Evolutionary conservation across 2,797 vertebrate species (phyloP).

Genomic region (Galago senegalensis): DNA sequence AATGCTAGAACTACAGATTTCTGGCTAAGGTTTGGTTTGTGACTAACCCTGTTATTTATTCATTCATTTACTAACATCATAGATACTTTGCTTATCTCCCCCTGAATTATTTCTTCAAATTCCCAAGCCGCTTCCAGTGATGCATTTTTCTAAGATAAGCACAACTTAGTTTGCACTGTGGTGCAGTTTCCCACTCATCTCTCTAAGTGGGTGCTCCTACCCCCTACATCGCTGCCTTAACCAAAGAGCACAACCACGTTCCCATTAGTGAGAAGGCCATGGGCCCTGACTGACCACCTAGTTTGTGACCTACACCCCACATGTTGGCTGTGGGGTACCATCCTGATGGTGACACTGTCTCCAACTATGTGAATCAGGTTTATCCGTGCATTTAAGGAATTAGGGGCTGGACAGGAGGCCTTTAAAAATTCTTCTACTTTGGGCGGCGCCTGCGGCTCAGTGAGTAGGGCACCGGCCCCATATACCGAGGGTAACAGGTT

Average conservation of each 20-base stretch:
- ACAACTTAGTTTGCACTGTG: neutral
- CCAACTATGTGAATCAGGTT: neutral
- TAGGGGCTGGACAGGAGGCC: neutral
- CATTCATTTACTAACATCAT: slow-evolving; percentile 27
- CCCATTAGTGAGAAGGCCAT: neutral
- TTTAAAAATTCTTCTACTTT: neutral
- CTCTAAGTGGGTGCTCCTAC: neutral
- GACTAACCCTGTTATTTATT: neutral
- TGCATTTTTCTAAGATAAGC: neutral
- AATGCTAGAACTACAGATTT: neutral
- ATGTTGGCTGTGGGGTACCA: neutral
- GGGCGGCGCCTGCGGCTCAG: too few species aligned
- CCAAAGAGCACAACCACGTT: fast-evolving
- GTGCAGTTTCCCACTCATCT: neutral
- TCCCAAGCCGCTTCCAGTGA: neutral
- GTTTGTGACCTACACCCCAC: neutral
- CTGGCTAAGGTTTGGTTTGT: slow-evolving; percentile 16
- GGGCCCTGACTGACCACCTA: neutral
- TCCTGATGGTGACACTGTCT: neutral
- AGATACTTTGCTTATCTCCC: slow-evolving; percentile 4
- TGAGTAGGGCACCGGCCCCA: too few species aligned
- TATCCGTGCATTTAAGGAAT: neutral
- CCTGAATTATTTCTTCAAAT: slow-evolving; percentile 44
- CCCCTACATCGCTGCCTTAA: neutral
- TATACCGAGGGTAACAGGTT: too few species aligned